Percentiles rank a stretch among this genome's conserved stretches.
Conservation (phyloP, 2,113 vertebrate species). For the Salvator merianae region DNA sequence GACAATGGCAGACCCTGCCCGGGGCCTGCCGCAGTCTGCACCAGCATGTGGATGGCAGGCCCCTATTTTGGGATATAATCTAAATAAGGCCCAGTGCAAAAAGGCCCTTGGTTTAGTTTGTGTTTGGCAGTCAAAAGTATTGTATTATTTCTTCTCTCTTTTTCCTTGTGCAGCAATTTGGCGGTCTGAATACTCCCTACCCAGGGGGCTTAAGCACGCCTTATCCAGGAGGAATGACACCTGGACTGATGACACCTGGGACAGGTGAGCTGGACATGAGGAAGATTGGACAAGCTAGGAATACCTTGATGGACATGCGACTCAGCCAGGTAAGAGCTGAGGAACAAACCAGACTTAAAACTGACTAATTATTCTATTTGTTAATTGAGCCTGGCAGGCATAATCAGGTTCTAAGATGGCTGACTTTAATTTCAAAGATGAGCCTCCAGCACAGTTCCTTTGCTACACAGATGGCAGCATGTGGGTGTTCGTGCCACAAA, state of each 20-base stretch:
- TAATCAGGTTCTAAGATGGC: neutral
- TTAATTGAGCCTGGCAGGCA: too few relatives aligned
- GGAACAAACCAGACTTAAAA: neutral
- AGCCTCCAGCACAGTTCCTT: neutral
- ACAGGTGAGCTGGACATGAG: constrained; percentile 98
- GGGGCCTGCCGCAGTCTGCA: too few relatives aligned
- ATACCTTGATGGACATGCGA: constrained; percentile 99
- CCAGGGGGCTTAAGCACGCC: constrained; percentile 93
- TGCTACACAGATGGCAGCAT: neutral
- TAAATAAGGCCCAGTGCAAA: too few relatives aligned
- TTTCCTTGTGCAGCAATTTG: constrained; percentile 78
- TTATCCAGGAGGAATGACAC: constrained; percentile 95
- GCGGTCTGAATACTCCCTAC: constrained; percentile 83
- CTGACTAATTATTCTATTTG: rapidly evolving
- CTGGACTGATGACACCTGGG: constrained; percentile 92
- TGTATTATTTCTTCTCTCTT: neutral
- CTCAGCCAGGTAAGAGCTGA: constrained; percentile 88
- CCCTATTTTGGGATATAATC: too few relatives aligned
- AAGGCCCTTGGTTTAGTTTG: neutral
- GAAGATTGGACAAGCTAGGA: constrained; percentile 97
- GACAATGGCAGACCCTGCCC: too few relatives aligned
- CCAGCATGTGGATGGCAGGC: too few relatives aligned
- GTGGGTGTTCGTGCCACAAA: neutral
- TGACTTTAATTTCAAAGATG: neutral
- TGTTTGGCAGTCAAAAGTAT: neutral